A percentile compares a stretch with the other conserved stretches of the same genome.
These are phyloP conservation scores for Drosophila siamana DNA, from an alignment of 2,888 invertebrate species.

Conservation along the genomic window DNA sequence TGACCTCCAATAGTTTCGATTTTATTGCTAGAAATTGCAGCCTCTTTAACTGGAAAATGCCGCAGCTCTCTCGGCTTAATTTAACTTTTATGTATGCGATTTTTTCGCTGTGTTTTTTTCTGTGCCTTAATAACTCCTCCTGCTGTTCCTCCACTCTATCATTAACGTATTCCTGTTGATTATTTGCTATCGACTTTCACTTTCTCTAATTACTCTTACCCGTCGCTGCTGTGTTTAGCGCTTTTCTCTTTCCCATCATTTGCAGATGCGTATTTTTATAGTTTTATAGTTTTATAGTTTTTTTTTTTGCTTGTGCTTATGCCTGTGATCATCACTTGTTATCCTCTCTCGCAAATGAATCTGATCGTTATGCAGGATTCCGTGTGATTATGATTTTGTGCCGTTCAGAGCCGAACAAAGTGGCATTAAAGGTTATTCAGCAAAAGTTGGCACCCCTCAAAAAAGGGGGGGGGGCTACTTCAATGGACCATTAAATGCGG, in stretches of 20 bases:
- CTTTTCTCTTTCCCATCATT: constrained; percentile 6
- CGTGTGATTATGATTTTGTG: too few species aligned
- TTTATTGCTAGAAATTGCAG: too few species aligned
- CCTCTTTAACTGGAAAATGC: too few species aligned
- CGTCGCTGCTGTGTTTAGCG: background rate
- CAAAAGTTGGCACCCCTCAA: too few species aligned
- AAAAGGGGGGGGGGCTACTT: background rate
- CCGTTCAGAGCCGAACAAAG: background rate
- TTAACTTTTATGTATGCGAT: background rate
- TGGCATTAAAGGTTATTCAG: background rate
- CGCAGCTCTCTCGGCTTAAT: background rate
- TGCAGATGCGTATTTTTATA: constrained; percentile 1
- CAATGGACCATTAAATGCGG: constrained; percentile 39
- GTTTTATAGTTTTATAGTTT: background rate
- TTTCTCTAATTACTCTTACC: constrained; percentile 23
- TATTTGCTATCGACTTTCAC: constrained; percentile 41
- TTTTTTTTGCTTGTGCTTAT: too few species aligned
- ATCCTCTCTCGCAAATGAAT: background rate
- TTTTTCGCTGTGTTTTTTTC: too few species aligned
- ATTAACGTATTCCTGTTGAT: constrained; percentile 36
- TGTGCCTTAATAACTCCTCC: background rate
- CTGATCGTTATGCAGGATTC: background rate
- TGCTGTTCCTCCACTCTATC: constrained; percentile 2
- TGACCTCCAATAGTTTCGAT: too few species aligned
- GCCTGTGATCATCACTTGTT: background rate